Evolutionary conservation across 2,797 vertebrate genomes (phyloP).

Genomic region (Cyclura pinguis): DNA sequence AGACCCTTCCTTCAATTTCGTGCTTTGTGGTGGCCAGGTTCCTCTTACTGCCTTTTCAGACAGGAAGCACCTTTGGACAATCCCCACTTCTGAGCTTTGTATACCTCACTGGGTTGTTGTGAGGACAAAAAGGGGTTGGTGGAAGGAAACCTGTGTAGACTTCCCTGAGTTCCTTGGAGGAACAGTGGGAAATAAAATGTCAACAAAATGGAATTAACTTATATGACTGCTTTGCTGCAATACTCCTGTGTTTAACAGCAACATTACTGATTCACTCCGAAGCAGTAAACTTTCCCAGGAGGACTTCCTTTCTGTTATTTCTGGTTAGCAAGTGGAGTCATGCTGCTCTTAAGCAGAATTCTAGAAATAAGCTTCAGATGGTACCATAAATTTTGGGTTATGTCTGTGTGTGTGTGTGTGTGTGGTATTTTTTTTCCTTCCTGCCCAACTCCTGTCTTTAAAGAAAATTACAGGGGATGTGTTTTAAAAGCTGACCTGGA

Average conservation of each 20-base stretch:
- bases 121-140: too few relatives aligned
- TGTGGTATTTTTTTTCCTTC: conserved; percentile 14
- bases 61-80: too few relatives aligned
- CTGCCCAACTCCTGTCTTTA: conserved; percentile 14
- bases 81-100: too few relatives aligned
- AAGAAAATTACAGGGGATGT: conserved; percentile 72
- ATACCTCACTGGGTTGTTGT: too few relatives aligned
- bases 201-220: neutral
- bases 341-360: conserved; percentile 22
- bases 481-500: conserved; percentile 51
- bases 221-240: neutral
- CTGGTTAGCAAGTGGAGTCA: neutral
- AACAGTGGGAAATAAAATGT: too few relatives aligned
- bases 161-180: too few relatives aligned
- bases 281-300: neutral
- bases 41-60: too few relatives aligned
- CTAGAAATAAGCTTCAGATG: conserved; percentile 16
- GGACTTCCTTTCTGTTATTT: too few relatives aligned
- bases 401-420: conserved; percentile 38
- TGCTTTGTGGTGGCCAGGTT: too few relatives aligned
- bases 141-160: too few relatives aligned
- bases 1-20: too few relatives aligned
- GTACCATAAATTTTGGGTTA: conserved; percentile 40
- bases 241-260: neutral
- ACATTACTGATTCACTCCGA: neutral